These are phyloP conservation scores for Heteropelma amictum DNA, from an alignment of 2,888 invertebrate species.

Conservation along the genomic window DNA sequence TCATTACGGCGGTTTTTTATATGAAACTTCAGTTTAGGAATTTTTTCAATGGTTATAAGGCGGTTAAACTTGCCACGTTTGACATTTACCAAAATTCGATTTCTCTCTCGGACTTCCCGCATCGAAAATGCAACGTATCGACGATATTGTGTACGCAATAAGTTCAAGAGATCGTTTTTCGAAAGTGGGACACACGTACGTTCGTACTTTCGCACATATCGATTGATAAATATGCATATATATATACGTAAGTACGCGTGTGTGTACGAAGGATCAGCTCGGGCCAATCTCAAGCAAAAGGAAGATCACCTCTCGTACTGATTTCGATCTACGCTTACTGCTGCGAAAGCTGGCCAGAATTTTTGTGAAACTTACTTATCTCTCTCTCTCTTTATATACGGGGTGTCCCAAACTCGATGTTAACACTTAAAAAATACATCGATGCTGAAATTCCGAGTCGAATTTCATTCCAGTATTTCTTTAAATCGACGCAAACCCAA, in stretches of 20 bases:
- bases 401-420: too few relatives aligned
- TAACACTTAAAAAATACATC: too few relatives aligned
- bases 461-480: too few relatives aligned
- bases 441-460: too few relatives aligned
- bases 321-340: conserved; percentile 46
- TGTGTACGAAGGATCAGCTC: conserved; percentile 33
- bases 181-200: conserved; percentile 60
- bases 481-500: too few relatives aligned
- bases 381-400: too few relatives aligned
- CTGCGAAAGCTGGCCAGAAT: conserved; percentile 29
- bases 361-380: not conserved
- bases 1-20: too few relatives aligned
- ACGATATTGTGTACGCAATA: not conserved
- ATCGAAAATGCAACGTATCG: not conserved
- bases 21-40: too few relatives aligned
- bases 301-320: conserved; percentile 49
- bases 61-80: too few relatives aligned
- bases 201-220: conserved; percentile 17
- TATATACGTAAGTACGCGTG: not conserved
- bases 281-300: conserved; percentile 46
- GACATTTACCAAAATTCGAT: conserved; percentile 2
- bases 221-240: not conserved
- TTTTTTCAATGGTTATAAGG: too few relatives aligned
- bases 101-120: not conserved
- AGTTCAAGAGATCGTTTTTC: conserved; percentile 50